phyloP scores from a whole-genome alignment of 2,113 vertebrate species.

The Crypturellus undulatus region DNA sequence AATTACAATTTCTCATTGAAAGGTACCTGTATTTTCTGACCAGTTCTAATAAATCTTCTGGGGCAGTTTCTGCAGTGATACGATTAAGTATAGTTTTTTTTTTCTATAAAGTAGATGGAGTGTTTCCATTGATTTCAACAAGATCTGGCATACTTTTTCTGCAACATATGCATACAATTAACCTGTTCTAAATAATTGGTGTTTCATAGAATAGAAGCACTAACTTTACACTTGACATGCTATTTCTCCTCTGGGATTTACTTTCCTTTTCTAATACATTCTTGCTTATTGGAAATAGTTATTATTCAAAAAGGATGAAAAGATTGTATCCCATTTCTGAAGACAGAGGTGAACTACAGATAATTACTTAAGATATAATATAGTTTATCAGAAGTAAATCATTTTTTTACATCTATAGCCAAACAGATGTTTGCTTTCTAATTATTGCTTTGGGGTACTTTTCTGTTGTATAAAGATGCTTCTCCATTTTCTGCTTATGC shows the following conservation, averaged over 20 bases:
- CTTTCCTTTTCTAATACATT: slow-evolving; percentile 28
- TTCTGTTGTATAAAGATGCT: slow-evolving; percentile 4
- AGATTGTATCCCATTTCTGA: not conserved
- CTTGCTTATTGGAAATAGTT: slow-evolving; percentile 4
- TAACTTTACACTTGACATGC: not conserved
- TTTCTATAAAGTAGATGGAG: not conserved
- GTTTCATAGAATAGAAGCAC: not conserved
- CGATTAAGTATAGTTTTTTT: not conserved
- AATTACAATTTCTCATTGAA: not conserved
- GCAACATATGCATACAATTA: not conserved
- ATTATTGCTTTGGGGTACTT: slow-evolving; percentile 25
- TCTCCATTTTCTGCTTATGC: not conserved
- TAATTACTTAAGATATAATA: slow-evolving; percentile 19
- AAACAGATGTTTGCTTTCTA: slow-evolving; percentile 22
- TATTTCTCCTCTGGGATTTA: not conserved
- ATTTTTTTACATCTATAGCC: not conserved
- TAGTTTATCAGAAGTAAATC: slow-evolving; percentile 20
- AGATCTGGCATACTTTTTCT: not conserved
- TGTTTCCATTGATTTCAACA: not conserved
- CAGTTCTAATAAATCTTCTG: not conserved
- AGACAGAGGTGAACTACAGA: slow-evolving; percentile 17
- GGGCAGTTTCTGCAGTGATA: not conserved
- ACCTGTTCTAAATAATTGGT: not conserved
- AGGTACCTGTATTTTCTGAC: not conserved
- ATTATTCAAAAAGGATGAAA: slow-evolving; percentile 25